phyloP scores from a whole-genome alignment of 2,113 vertebrate genomes.

The Leucoraja erinaceus region DNA sequence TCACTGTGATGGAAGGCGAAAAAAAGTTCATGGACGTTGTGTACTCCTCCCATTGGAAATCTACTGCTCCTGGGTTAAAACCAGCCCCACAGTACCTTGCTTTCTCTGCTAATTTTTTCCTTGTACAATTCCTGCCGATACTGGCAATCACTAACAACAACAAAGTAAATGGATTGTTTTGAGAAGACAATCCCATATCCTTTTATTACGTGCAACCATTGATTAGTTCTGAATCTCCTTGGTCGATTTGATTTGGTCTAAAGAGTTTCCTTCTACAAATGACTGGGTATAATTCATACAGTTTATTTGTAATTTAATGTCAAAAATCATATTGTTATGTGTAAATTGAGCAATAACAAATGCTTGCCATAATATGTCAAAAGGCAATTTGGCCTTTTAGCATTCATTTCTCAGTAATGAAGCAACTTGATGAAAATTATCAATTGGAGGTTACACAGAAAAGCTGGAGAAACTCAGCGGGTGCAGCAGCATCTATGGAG shows the following conservation, averaged over 20 bases:
- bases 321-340: not conserved
- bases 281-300: not conserved
- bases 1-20: too few species aligned
- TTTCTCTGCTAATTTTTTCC: too few species aligned
- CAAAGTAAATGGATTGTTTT: not conserved
- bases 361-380: not conserved
- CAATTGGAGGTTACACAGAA: too few species aligned
- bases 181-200: not conserved
- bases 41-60: not conserved
- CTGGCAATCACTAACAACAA: not conserved
- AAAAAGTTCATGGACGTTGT: not conserved
- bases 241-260: not conserved
- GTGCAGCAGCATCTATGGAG: too few species aligned
- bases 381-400: not conserved
- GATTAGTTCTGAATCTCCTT: not conserved
- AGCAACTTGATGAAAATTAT: not conserved
- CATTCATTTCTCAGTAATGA: not conserved
- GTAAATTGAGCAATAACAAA: not conserved
- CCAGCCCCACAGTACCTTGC: not conserved
- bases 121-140: not conserved
- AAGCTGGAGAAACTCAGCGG: too few species aligned
- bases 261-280: not conserved
- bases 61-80: not conserved
- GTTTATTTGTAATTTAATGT: not conserved
- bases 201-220: not conserved